Base-by-base conservation (phyloP, 2,888 invertebrate species). In the Lasioglossum marginatum region DNA sequence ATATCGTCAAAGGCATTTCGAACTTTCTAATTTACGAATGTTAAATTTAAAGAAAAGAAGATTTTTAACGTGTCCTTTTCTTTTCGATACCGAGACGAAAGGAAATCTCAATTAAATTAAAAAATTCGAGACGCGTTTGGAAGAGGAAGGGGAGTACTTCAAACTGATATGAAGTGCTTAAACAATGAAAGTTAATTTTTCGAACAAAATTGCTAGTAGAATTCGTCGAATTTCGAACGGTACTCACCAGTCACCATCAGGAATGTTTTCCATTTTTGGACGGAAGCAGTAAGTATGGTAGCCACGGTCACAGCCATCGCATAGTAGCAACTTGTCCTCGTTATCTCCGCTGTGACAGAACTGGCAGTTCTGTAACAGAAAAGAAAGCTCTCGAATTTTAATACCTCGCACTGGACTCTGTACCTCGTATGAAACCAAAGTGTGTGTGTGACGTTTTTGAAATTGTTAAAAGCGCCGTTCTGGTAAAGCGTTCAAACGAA, bases 221-320 rank as follows among this genome's bases (percentile, higher is more conserved):
- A 31, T 27, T 31, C 1, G 27, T 10, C 2, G 27, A 27, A 27
- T 31, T 37, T 37, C 23, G 37, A 37, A 23, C 27, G 63, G 40
- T 71, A 80, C 97, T 96, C 94, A 98, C 99, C 99, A 99, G 95
- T 99, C 99, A 48, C 99, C 99, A 92, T 99, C 99, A 31, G 99
- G 99, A 95, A 99, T 99, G 93, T 97, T 97, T 83, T 98, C 98
- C 98, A 99, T 98, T 95, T 97, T 97, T 88, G 99, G 99, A 96
- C 98, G 98, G 96, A 99, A 99, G 96, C 99, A 99, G 95, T 99
- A 99, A 74, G 99, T 99, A 96, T 99, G 99, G 95, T 99, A 99
- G 77, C 99, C 99, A 95, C 98, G 98, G 95, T 99, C 99, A 95
- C 99, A 99, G 89, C 99, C 98, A 95, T 99, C 99, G 95, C 99